Evolutionary conservation across 2,797 vertebrate genomes (phyloP).

Genomic region (Siniperca undulata): DNA sequence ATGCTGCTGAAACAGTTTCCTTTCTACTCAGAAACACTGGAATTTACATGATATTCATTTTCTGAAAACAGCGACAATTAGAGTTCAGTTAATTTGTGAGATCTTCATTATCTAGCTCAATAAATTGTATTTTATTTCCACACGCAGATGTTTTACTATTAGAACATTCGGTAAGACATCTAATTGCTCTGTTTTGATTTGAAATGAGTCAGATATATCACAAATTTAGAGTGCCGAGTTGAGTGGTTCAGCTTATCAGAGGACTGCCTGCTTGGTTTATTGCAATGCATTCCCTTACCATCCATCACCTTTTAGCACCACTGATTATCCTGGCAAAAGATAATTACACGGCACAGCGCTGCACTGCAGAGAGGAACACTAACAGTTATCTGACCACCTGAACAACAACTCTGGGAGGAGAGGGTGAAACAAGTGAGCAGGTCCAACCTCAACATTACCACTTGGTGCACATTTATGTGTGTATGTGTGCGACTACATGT

Average conservation of each 20-base stretch:
- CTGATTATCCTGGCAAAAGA: conserved; percentile 76
- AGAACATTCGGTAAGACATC: conserved; percentile 30
- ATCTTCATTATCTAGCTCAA: conserved; percentile 34
- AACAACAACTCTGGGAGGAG: conserved; percentile 55
- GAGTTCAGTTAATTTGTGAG: conserved; percentile 23
- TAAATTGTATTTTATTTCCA: conserved; percentile 14
- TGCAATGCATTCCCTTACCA: conserved; percentile 68
- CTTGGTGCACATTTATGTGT: not conserved
- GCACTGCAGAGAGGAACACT: conserved; percentile 51
- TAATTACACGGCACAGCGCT: conserved; percentile 70
- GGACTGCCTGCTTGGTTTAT: conserved; percentile 65
- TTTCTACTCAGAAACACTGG: not conserved
- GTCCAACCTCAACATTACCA: conserved; percentile 49
- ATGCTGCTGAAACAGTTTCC: not conserved
- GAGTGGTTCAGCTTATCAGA: conserved; percentile 61
- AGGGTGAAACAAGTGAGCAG: conserved; percentile 46
- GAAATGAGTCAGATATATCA: conserved; percentile 58
- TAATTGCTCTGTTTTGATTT: conserved; percentile 65
- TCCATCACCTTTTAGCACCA: conserved; percentile 79
- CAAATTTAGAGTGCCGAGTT: conserved; percentile 31
- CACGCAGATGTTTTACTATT: conserved; percentile 48
- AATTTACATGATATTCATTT: conserved; percentile 1
- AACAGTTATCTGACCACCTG: conserved; percentile 71
- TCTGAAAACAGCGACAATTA: conserved; percentile 32
- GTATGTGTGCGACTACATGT: conserved; percentile 1